Evolutionary conservation across 2,888 invertebrate species (phyloP).

Genomic region (Melieria crassipennis): DNA sequence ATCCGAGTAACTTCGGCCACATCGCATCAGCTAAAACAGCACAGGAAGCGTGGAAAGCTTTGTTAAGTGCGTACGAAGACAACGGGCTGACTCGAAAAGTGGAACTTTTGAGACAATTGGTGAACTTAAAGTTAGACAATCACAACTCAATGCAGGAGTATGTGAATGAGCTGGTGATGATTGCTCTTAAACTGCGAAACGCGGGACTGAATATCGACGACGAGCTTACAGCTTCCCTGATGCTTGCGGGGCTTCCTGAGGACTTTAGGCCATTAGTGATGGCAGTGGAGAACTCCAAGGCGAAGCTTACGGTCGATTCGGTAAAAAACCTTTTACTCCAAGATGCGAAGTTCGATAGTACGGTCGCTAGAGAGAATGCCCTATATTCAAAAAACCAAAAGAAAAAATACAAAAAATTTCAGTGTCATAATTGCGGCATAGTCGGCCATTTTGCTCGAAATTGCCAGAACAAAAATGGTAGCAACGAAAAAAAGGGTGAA

Average conservation of each 20-base stretch:
- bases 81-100: slow-evolving; percentile 31
- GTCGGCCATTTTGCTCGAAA: slow-evolving; percentile 34
- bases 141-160: slow-evolving; percentile 40
- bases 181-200: slow-evolving; percentile 37
- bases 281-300: slow-evolving; percentile 38
- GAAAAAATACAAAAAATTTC: slow-evolving; percentile 15
- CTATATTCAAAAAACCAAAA: slow-evolving; percentile 32
- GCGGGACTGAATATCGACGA: slow-evolving; percentile 37
- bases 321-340: slow-evolving; percentile 38
- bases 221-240: slow-evolving; percentile 34
- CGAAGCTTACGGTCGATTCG: slow-evolving; percentile 30
- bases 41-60: slow-evolving; percentile 42
- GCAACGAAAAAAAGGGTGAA: not conserved
- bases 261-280: slow-evolving; percentile 33
- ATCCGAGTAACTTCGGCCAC: slow-evolving; percentile 43
- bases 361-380: slow-evolving; percentile 27
- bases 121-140: slow-evolving; percentile 36
- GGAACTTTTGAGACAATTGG: slow-evolving; percentile 27
- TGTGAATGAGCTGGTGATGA: slow-evolving; percentile 40
- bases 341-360: slow-evolving; percentile 38
- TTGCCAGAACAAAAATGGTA: slow-evolving; percentile 35
- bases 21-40: slow-evolving; percentile 40
- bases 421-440: slow-evolving; percentile 36
- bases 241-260: slow-evolving; percentile 37
- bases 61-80: slow-evolving; percentile 33